phyloP scores from a whole-genome alignment of 2,888 invertebrate genomes.

The Atethmia centrago region DNA sequence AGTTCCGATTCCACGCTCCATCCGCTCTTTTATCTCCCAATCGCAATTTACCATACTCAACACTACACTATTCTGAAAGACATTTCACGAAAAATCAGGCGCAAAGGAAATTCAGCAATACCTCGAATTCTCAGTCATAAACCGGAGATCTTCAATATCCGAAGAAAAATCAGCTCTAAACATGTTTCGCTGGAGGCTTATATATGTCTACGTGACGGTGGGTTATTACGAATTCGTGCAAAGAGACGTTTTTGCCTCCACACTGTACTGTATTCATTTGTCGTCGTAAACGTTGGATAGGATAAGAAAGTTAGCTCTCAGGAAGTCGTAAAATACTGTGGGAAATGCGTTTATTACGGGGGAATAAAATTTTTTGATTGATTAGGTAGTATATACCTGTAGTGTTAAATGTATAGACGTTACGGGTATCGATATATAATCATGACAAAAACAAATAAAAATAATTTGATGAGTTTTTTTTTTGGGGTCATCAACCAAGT shows the following conservation, averaged over 20 bases:
- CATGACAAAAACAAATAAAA: no score
- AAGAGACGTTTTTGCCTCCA: conserved; percentile 47
- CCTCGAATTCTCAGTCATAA: conserved; percentile 51
- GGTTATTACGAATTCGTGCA: conserved; percentile 61
- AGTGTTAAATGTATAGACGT: not conserved
- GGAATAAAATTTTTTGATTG: conserved; percentile 40
- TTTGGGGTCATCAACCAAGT: no score
- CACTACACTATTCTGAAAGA: conserved; percentile 49
- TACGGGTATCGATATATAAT: no score
- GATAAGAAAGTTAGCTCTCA: conserved; percentile 53
- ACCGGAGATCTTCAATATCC: conserved; percentile 63
- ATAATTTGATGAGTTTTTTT: no score
- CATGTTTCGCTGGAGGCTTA: conserved; percentile 57
- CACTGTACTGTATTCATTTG: conserved; percentile 50
- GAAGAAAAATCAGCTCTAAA: conserved; percentile 61
- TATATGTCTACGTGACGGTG: conserved; percentile 62
- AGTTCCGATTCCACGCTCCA: conserved; percentile 31
- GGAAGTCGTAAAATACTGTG: conserved; percentile 35
- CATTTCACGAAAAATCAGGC: conserved; percentile 49
- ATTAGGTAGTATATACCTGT: conserved; percentile 9
- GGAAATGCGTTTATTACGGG: conserved; percentile 34
- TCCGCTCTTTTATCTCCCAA: conserved; percentile 45
- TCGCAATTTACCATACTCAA: conserved; percentile 51
- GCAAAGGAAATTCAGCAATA: conserved; percentile 51
- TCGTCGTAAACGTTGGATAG: conserved; percentile 48